Base-by-base conservation (phyloP, 2,797 vertebrate genomes). In the Eospalax fontanierii region DNA sequence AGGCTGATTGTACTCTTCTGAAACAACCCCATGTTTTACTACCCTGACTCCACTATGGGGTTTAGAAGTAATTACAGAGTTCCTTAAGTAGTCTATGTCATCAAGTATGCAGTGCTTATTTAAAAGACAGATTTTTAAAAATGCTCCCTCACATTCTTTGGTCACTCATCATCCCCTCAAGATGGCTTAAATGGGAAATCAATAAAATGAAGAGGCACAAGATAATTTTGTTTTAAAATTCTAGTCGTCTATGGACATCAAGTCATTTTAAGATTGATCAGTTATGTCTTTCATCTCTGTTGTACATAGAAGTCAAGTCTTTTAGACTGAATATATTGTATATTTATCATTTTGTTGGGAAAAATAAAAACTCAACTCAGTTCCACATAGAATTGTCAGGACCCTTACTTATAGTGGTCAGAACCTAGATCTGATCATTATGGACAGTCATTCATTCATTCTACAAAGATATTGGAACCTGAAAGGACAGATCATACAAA, bases 111-210 rank as follows among this genome's bases (percentile, higher is more conserved):
- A 35, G 28, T 68, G 22, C 8, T 92, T 68, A 46, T 61, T 91
- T 87, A 26, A 84, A 81, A 63, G 22, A 66, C n/a, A 83, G 61
- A 28, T 82, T 61, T 38, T 46, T 93, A 80, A 65, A 91, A n/a
- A 82, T 54, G 46, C 21, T 76, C 19, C 0, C 6, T 83, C 54
- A 3, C 5, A 12, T 86, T 71, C 28, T 87, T 78, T 3, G 78
- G n/a, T 19, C 35, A 78, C 46, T 92, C 26, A 66, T 84, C 26
- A 76, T 73, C 2, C 2, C 26, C 3, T 54, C 15, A 92, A 70
- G 8, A 24, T 78, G 9, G 9, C 30, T 10, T 91, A 78, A 90
- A 4, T 22, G 91, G 19, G 11, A 93, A 94, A 79, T 91, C 21
- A 89, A 68, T 12, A 78, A 54, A 88, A 92, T 18, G 0, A 86